Conservation (phyloP, 2,797 vertebrate genomes). For the Notoglanidium macrostoma region DNA sequence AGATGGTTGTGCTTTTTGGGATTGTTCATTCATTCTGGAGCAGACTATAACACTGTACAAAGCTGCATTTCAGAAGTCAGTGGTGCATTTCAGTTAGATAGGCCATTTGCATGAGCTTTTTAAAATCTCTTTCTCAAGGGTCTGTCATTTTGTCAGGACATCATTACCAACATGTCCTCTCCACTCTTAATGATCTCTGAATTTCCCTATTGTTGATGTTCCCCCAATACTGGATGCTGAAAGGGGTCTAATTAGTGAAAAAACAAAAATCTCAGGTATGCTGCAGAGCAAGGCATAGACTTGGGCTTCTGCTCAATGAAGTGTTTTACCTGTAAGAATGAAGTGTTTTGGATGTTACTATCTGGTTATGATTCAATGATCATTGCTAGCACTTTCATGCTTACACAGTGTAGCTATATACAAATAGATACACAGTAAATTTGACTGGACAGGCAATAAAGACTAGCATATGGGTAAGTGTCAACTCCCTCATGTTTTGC, state of each 20-base stretch:
- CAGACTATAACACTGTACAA: slow-evolving; percentile 32
- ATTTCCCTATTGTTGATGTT: slow-evolving; percentile 49
- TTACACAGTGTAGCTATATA: slow-evolving; percentile 27
- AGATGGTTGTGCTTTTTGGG: slow-evolving; percentile 45
- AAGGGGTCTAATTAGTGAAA: slow-evolving; percentile 53
- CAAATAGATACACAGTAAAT: slow-evolving; percentile 41
- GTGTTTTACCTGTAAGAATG: slow-evolving; percentile 46
- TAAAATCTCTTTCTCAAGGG: slow-evolving; percentile 34
- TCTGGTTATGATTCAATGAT: slow-evolving; percentile 39
- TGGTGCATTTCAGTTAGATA: slow-evolving; percentile 47
- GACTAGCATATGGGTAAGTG: slow-evolving; percentile 32
- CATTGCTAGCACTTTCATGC: neutral
- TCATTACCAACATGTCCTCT: slow-evolving; percentile 53
- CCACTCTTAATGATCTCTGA: slow-evolving; percentile 55
- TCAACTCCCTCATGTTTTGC: slow-evolving; percentile 44
- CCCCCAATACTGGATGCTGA: slow-evolving; percentile 40
- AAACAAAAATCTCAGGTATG: slow-evolving; percentile 49
- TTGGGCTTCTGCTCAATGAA: slow-evolving; percentile 35
- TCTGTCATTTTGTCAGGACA: slow-evolving; percentile 41
- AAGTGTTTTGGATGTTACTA: slow-evolving; percentile 38
- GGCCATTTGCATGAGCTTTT: slow-evolving; percentile 48
- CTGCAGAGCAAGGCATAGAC: slow-evolving; percentile 23
- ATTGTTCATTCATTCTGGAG: slow-evolving; percentile 27
- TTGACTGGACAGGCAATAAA: slow-evolving; percentile 35
- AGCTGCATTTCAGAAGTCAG: slow-evolving; percentile 46